Conservation (phyloP, 2,113 vertebrate genomes). For the Addax nasomaculatus region DNA sequence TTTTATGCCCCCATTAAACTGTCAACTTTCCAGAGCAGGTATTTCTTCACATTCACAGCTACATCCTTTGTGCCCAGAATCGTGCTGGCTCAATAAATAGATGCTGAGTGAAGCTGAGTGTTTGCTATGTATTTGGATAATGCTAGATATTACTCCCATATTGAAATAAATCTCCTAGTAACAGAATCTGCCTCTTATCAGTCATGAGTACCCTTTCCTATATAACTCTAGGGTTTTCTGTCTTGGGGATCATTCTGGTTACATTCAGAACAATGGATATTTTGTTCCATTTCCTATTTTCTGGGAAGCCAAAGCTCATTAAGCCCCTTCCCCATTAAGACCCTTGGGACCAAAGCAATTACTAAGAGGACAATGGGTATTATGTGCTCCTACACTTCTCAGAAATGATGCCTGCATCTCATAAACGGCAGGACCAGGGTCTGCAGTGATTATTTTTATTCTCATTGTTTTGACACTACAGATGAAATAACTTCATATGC, state of each 20-base stretch:
- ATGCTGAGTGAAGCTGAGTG: background rate
- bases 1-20: background rate
- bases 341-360: conserved; percentile 54
- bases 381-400: conserved; percentile 19
- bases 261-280: conserved; percentile 43
- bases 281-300: conserved; percentile 55
- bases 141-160: background rate
- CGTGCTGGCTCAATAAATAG: background rate
- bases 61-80: background rate
- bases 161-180: conserved; percentile 4
- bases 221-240: background rate
- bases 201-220: background rate
- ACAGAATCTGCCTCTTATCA: background rate
- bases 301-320: conserved; percentile 52
- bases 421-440: background rate
- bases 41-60: background rate
- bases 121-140: background rate
- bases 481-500: conserved; percentile 21
- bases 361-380: conserved; percentile 45
- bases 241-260: background rate
- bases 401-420: conserved; percentile 35
- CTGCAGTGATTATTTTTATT: conserved; percentile 42
- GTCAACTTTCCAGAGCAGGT: background rate
- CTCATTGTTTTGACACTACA: conserved; percentile 37
- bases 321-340: conserved; percentile 37